Evolutionary conservation across 2,113 vertebrate genomes (phyloP).

Genomic region (Corythornis cristatus): DNA sequence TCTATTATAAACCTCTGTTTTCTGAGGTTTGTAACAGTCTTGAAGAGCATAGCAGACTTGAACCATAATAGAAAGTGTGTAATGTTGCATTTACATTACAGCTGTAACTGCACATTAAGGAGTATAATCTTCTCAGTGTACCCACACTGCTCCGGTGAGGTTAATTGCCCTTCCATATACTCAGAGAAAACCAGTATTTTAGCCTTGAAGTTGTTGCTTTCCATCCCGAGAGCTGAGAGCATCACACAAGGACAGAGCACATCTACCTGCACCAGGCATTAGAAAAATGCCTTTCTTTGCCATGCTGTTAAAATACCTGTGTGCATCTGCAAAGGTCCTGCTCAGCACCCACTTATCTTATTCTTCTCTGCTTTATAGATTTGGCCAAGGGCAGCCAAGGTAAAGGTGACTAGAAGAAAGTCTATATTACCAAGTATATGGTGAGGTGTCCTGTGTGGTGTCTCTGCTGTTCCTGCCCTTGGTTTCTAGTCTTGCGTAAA

Average conservation of each 20-base stretch:
- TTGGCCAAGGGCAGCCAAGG: background rate
- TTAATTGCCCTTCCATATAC: constrained; percentile 39
- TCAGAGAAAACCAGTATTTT: constrained; percentile 15
- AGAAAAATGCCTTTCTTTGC: background rate
- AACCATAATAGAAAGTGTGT: constrained; percentile 25
- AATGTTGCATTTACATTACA: constrained; percentile 44
- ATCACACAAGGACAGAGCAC: background rate
- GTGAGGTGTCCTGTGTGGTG: background rate
- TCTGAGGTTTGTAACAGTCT: constrained; percentile 51
- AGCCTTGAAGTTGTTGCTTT: background rate
- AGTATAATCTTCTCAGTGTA: constrained; percentile 39
- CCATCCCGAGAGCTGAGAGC: background rate
- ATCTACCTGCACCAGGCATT: background rate
- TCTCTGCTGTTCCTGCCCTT: background rate
- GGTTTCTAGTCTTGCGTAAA: background rate
- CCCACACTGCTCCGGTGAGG: constrained; percentile 23
- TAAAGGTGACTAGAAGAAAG: background rate
- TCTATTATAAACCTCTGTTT: constrained; percentile 52
- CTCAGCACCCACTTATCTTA: rapidly evolving
- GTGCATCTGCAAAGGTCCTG: background rate
- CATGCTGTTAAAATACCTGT: background rate
- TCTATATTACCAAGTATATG: background rate
- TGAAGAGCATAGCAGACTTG: constrained; percentile 7
- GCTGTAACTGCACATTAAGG: constrained; percentile 43
- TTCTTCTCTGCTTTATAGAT: background rate